Conservation (phyloP, 2,797 vertebrate genomes). For the Morus bassanus region DNA sequence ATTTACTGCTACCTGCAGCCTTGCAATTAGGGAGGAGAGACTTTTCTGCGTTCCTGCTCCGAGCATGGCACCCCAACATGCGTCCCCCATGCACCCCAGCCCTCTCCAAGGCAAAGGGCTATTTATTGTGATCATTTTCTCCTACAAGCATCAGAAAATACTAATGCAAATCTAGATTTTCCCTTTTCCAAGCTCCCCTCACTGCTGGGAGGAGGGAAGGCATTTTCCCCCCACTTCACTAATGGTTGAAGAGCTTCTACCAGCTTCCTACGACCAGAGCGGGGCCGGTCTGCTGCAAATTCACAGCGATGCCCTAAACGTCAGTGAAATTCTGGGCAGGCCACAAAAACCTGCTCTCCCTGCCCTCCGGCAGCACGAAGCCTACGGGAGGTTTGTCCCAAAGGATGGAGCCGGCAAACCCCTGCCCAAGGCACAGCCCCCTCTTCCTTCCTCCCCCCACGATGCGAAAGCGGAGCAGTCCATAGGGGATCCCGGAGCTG, state of each 20-base stretch:
- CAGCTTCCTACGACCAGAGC: background rate
- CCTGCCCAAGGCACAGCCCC: background rate
- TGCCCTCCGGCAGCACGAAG: background rate
- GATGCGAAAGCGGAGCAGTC: fast-evolving
- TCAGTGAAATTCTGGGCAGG: background rate
- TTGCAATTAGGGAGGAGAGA: background rate
- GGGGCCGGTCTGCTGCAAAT: background rate
- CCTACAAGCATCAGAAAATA: background rate
- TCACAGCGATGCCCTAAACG: background rate
- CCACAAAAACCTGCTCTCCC: background rate
- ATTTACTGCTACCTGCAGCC: background rate
- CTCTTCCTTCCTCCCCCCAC: background rate
- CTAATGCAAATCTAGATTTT: background rate
- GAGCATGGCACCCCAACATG: background rate
- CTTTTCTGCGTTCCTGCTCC: background rate
- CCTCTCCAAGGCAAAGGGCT: background rate
- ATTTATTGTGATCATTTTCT: background rate
- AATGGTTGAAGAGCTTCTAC: background rate
- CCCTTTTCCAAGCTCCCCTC: background rate
- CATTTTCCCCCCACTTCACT: fast-evolving
- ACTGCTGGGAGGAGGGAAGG: background rate
- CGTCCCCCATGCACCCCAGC: fast-evolving
- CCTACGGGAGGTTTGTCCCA: background rate
- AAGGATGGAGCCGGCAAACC: background rate
- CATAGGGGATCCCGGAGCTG: background rate